These are phyloP conservation scores for Apamea sordens DNA, from an alignment of 2,888 invertebrate genomes.

Conservation along the genomic window DNA sequence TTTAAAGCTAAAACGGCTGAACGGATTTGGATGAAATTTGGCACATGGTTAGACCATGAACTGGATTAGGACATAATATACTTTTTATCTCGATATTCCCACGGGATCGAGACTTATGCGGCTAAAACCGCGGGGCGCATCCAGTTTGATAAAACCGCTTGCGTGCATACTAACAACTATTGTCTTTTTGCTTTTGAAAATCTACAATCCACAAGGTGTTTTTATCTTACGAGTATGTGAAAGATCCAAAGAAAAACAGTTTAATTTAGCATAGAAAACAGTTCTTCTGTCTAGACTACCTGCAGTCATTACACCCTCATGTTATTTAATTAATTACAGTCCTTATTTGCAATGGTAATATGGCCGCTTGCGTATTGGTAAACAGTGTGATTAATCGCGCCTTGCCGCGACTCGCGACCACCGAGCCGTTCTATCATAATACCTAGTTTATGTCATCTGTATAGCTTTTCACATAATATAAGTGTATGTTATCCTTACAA, in stretches of 20 bases:
- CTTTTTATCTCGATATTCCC: not conserved
- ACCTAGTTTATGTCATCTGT: not conserved
- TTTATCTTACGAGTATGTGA: not conserved
- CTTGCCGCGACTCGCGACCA: constrained; percentile 21
- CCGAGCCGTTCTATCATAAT: not conserved
- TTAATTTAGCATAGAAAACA: constrained; percentile 1
- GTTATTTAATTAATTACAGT: constrained; percentile 27
- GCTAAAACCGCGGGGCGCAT: not conserved
- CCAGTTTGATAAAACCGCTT: not conserved
- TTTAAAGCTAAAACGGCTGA: not conserved
- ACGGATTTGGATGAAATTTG: not conserved
- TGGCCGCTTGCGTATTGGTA: constrained; percentile 29
- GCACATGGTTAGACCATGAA: not conserved
- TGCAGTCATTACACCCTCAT: constrained; percentile 31
- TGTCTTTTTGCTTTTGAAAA: not conserved
- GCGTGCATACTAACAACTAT: not conserved
- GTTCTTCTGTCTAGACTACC: constrained; percentile 15
- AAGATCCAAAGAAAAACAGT: not conserved
- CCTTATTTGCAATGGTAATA: constrained; percentile 39
- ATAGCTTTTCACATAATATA: not conserved
- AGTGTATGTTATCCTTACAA: not conserved
- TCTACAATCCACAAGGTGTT: not conserved
- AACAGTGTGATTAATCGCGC: constrained; percentile 41
- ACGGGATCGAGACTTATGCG: not conserved
- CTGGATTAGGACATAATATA: not conserved